These are phyloP conservation scores for Pygoscelis adeliae DNA, from an alignment of 2,113 vertebrate species.

Conservation along the genomic window DNA sequence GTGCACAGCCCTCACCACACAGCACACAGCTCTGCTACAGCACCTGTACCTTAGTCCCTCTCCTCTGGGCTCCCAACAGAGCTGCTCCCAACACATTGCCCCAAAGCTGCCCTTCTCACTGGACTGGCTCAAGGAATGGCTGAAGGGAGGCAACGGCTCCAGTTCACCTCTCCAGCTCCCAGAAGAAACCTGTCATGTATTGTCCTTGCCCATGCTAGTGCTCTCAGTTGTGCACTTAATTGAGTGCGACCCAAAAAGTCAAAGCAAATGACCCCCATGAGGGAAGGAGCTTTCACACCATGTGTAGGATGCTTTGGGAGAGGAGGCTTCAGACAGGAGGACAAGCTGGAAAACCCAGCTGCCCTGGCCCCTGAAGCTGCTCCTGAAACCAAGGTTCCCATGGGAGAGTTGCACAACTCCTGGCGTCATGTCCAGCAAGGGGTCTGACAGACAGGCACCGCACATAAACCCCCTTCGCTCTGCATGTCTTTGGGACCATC, in stretches of 20 bases:
- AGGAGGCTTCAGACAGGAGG: background rate
- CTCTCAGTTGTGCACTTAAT: background rate
- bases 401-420: background rate
- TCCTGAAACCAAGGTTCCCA: background rate
- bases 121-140: background rate
- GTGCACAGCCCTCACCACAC: fast-evolving
- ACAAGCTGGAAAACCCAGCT: background rate
- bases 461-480: background rate
- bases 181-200: background rate
- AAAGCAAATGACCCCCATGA: background rate
- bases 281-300: background rate
- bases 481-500: background rate
- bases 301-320: background rate
- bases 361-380: background rate
- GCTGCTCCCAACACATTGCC: background rate
- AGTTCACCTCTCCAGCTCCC: background rate
- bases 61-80: background rate
- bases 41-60: background rate
- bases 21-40: background rate
- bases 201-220: background rate
- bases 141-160: background rate
- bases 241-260: background rate
- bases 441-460: background rate
- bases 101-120: background rate
- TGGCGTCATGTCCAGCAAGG: background rate